Evolutionary conservation across 1,140 invertebrate genomes (phyloP), one percentile per base, ranked within the genome.

Genomic region (Lepidotrigona ventralis): DNA sequence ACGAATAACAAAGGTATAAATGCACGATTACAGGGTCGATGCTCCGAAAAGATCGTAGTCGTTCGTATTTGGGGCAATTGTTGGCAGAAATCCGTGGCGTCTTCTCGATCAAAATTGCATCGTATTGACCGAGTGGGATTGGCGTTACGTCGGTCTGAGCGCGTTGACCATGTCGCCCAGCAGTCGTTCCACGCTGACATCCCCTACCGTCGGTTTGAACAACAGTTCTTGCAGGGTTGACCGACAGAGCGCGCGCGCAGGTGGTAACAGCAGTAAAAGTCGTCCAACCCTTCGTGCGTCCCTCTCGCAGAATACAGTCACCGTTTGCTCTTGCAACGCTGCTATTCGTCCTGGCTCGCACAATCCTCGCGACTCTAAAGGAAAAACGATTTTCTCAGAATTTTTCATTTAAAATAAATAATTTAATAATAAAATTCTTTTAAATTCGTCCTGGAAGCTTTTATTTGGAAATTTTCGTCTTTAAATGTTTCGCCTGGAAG

Each of bases 281-380:
- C 96, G 96, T 0, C 97, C 97, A 76, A 97, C 96, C 23, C 97
- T 94, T 2, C 95, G 95, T 83, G 95, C 94, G 68, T 95, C 95
- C 89, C 95, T 88, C 81, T 97, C 97, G 79, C 96, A 96, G 4
- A 98, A 93, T 91, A 97, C 96, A 12, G 96, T 93, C 58, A 97
- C 96, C 0, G 96, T 96, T 92, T 98, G 97, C 86, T 98, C 97
- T 94, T 98, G 97, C 1, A 97, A 90, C 1, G 96, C 93, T 91
- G 97, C 96, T 5, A 97, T 95, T 84, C 96, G 95, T 3, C 94
- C 91, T 0, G 95, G 92, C 85, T 96, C 95, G 63, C 95, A 94
- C n/a, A 97, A 92, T 4, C 96, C 96, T 86, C 95, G 91, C 51
- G 95, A 95, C 92, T 98, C 97, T 97, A 89, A 51, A 14, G 19